Conservation (phyloP, 2,113 vertebrate genomes). For the Lepus americanus region DNA sequence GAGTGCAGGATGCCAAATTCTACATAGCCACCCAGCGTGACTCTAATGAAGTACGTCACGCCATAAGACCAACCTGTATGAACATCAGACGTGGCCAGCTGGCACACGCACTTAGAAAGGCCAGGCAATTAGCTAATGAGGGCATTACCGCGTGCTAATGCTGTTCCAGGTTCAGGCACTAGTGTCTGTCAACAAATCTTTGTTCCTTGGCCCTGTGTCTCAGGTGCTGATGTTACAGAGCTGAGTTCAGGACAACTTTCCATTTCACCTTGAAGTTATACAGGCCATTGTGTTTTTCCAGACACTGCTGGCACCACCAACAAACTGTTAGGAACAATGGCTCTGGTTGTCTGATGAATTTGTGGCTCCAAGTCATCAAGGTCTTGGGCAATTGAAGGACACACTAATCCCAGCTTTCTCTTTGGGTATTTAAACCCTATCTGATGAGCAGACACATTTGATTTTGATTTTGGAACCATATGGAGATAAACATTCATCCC, state of each 20-base stretch:
- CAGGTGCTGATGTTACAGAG: not conserved
- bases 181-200: not conserved
- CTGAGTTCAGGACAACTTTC: not conserved
- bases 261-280: not conserved
- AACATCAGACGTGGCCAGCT: not conserved
- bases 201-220: not conserved
- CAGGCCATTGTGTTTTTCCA: not conserved
- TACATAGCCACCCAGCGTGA: not conserved
- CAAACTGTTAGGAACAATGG: not conserved
- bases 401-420: not conserved
- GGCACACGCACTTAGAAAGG: not conserved
- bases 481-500: not conserved
- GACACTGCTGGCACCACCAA: not conserved
- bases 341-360: not conserved
- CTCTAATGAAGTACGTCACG: slow-evolving; percentile 17
- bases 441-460: not conserved
- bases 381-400: not conserved
- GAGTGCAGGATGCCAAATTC: not conserved
- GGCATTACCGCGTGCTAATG: not conserved
- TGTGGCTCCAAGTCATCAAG: not conserved
- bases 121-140: not conserved
- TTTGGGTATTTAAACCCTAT: not conserved
- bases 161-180: not conserved
- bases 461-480: not conserved
- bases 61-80: not conserved